These are phyloP conservation scores for Labeo calbasu DNA, from an alignment of 2,797 vertebrate species.

Conservation along the genomic window DNA sequence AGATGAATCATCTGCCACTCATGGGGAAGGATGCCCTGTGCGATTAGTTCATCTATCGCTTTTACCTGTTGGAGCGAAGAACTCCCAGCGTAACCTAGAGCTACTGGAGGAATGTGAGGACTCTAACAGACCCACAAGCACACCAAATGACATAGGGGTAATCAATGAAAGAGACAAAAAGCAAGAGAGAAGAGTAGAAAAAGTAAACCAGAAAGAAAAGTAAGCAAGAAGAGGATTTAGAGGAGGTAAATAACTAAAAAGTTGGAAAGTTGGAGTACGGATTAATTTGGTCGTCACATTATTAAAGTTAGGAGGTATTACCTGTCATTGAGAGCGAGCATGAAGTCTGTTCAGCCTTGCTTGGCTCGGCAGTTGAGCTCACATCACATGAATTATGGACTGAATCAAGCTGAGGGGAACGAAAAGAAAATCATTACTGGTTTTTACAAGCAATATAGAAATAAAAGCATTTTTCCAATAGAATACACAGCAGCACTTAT, in stretches of 20 bases:
- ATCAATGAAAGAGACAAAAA: slow-evolving; percentile 64
- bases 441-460: background rate
- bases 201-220: slow-evolving; percentile 30
- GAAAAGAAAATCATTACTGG: background rate
- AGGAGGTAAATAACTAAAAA: slow-evolving; percentile 25
- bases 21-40: slow-evolving; percentile 19
- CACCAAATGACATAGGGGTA: slow-evolving; percentile 61
- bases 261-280: slow-evolving; percentile 37
- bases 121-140: slow-evolving; percentile 67
- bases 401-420: slow-evolving; percentile 35
- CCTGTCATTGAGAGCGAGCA: slow-evolving; percentile 72
- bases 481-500: background rate
- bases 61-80: slow-evolving; percentile 87
- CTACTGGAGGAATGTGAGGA: slow-evolving; percentile 72
- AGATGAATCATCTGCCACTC: slow-evolving; percentile 17
- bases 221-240: slow-evolving; percentile 34
- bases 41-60: slow-evolving; percentile 12
- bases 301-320: slow-evolving; percentile 62
- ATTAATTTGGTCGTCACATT: background rate
- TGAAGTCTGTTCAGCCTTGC: slow-evolving; percentile 60
- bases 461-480: slow-evolving; percentile 1
- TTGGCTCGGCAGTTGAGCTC: slow-evolving; percentile 38
- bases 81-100: slow-evolving; percentile 82
- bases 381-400: slow-evolving; percentile 40
- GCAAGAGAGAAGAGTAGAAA: slow-evolving; percentile 57